Conservation (phyloP, 2,797 vertebrate genomes). For the Eleutherodactylus coqui region DNA sequence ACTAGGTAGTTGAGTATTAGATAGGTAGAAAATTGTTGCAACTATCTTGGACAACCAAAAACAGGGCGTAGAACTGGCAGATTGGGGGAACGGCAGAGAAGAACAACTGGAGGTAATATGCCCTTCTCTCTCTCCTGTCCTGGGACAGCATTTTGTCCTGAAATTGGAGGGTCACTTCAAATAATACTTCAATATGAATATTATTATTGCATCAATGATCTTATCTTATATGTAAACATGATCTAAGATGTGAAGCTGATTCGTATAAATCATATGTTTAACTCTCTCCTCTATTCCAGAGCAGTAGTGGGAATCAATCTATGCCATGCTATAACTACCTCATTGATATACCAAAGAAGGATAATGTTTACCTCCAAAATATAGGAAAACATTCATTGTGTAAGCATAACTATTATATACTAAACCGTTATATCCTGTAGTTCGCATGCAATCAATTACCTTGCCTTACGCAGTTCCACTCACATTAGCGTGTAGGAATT, state of each 20-base stretch:
- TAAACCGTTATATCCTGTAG: background rate
- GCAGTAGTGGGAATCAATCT: conserved; percentile 11
- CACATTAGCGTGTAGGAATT: too few species aligned
- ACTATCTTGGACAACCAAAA: too few species aligned
- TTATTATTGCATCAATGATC: background rate
- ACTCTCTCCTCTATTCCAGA: conserved; percentile 37
- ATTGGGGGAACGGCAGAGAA: too few species aligned
- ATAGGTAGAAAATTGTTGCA: too few species aligned
- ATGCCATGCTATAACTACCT: conserved; percentile 46
- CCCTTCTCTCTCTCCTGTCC: too few species aligned
- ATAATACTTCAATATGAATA: background rate
- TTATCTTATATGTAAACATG: background rate
- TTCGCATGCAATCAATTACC: too few species aligned
- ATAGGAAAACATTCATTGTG: conserved; percentile 51
- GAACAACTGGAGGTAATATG: too few species aligned
- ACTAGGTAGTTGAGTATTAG: too few species aligned
- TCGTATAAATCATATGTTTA: background rate
- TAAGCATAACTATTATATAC: conserved; percentile 18
- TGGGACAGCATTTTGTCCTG: too few species aligned
- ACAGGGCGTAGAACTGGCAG: too few species aligned
- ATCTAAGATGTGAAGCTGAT: background rate
- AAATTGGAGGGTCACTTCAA: too few species aligned
- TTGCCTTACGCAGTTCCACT: too few species aligned
- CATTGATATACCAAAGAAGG: conserved; percentile 29
- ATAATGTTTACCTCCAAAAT: conserved; percentile 51